Base-by-base conservation (phyloP, 2,797 vertebrate genomes). In the Ctenosaura bakeri region DNA sequence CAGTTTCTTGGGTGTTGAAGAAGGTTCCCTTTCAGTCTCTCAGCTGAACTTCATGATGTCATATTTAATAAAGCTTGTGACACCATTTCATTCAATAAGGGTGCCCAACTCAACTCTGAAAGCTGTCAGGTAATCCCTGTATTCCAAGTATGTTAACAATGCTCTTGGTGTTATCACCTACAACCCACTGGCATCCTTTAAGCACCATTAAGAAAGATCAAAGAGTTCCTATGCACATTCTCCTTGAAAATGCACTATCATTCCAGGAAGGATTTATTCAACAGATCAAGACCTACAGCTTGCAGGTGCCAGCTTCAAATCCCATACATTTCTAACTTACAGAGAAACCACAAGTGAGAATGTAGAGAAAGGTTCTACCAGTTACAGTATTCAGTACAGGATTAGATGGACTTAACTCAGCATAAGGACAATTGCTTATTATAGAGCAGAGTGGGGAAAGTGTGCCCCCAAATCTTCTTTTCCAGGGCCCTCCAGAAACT, bases 21-120 rank as follows among this genome's bases (percentile, higher is more conserved):
- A 74, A 35, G n/a, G n/a, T 35, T 35, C n/a, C 16, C 16, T 5
- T 35, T 38, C 16, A 35, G 16, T 35, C n/a, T 71, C n/a, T 74
- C 71, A 38, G n/a, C n/a, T 74, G 16, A 74, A 8, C 16, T 74
- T 74, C 32, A n/a, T 38, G 13, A 14, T n/a, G 6, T 74, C 20
- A 14, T 38, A 38, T 74, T 74, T 74, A 6, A 20, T 74, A 35
- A 73, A 73, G 71, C 14, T 35, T 74, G 32, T 74, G n/a, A 16
- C n/a, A 35, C 16, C 35, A 22, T 76, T 76, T 38, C 35, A 76
- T 76, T n/a, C 71, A 35, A 22, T 35, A 35, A 22, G 20, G 20
- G 59, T 62, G 59, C 59, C 20, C 20, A 62, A 22, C 59, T 62
- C 20, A 62, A 62, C 59, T 93, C n/a, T 81, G 46, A 81, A 88